These are phyloP conservation scores for Standfussiana lucernea DNA, from an alignment of 2,888 invertebrate species.

Conservation along the genomic window DNA sequence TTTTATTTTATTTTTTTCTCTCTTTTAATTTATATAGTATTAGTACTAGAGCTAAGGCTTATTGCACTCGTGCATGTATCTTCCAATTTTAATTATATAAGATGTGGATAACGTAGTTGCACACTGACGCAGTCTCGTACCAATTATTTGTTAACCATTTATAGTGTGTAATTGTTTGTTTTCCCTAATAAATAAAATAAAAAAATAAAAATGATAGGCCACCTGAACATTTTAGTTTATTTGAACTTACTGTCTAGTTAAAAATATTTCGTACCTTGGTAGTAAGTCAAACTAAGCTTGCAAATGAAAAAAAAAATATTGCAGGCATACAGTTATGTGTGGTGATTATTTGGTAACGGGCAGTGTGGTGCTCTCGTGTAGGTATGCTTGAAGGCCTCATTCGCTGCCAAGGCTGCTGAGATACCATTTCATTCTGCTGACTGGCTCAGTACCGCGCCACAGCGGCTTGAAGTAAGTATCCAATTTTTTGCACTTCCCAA, in stretches of 20 bases:
- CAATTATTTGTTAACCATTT: too few species aligned
- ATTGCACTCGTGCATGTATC: too few species aligned
- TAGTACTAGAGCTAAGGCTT: too few species aligned
- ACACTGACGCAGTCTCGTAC: too few species aligned
- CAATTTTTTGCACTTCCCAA: not conserved
- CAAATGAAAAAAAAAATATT: not conserved
- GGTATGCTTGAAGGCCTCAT: not conserved
- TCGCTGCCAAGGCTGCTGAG: not conserved
- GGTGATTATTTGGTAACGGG: not conserved
- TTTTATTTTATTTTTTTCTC: too few species aligned
- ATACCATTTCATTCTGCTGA: not conserved
- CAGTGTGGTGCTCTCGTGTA: not conserved
- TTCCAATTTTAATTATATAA: too few species aligned
- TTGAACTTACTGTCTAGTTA: not conserved
- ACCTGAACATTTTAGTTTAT: not conserved
- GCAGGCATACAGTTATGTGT: not conserved
- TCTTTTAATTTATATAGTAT: too few species aligned
- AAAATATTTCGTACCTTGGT: not conserved
- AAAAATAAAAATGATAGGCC: too few species aligned
- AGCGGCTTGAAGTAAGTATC: not conserved
- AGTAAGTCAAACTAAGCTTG: not conserved
- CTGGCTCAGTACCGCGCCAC: accelerated
- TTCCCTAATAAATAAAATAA: too few species aligned
- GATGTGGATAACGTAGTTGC: too few species aligned
- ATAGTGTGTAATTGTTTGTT: too few species aligned